A percentile compares a stretch with the other conserved stretches of the same genome.
These are phyloP conservation scores for Drosophila suzukii DNA, from an alignment of 1,140 invertebrate species.

Conservation along the genomic window DNA sequence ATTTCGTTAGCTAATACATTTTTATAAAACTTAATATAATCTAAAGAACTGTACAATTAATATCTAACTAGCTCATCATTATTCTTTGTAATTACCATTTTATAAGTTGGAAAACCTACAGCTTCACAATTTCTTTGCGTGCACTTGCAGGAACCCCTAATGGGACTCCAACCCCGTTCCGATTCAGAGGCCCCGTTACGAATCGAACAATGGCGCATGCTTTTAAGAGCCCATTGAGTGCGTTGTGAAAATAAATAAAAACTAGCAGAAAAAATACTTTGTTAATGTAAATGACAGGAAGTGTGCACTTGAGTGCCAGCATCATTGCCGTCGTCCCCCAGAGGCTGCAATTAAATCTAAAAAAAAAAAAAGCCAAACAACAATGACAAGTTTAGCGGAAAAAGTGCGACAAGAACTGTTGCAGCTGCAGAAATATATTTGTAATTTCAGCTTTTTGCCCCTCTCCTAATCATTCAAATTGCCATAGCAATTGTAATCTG, in stretches of 20 bases:
- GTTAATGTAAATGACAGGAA: slow-evolving; percentile 77
- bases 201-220: slow-evolving; percentile 68
- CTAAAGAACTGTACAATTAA: too few relatives aligned
- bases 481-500: slow-evolving; percentile 55
- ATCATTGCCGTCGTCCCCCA: slow-evolving; percentile 31
- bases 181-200: slow-evolving; percentile 52
- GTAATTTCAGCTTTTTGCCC: slow-evolving; percentile 30
- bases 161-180: slow-evolving; percentile 18
- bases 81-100: neutral
- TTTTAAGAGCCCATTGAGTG: slow-evolving; percentile 72
- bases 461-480: slow-evolving; percentile 51
- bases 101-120: neutral
- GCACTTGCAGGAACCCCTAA: slow-evolving; percentile 19
- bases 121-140: neutral
- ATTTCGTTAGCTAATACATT: too few relatives aligned
- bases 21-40: too few relatives aligned
- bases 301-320: slow-evolving; percentile 77
- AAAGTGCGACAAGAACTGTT: slow-evolving; percentile 52
- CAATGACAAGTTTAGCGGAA: slow-evolving; percentile 58
- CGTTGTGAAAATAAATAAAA: slow-evolving; percentile 69
- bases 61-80: too few relatives aligned
- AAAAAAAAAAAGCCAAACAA: slow-evolving; percentile 20
- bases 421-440: slow-evolving; percentile 56
- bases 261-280: slow-evolving; percentile 46
- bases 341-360: slow-evolving; percentile 48